Evolutionary conservation across 2,113 vertebrate species (phyloP).

Genomic region (Hyaena hyaena): DNA sequence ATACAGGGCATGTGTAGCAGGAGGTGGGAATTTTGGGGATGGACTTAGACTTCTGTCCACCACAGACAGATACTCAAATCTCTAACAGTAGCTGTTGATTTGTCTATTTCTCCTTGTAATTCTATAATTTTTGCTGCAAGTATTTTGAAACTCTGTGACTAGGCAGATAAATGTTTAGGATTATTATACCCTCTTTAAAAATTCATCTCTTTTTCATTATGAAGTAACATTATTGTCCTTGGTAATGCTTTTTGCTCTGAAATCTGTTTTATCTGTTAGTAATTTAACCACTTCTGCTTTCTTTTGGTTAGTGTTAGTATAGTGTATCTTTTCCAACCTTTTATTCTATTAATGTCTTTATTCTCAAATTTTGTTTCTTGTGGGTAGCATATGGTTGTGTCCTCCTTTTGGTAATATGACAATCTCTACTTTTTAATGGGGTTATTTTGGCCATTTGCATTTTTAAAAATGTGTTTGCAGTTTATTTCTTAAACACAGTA

Average conservation of each 20-base stretch:
- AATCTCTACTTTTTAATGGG: neutral
- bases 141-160: slow-evolving; percentile 5
- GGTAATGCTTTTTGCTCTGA: neutral
- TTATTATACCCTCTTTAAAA: slow-evolving; percentile 19
- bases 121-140: neutral
- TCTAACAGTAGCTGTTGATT: neutral
- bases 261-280: neutral
- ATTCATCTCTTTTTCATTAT: neutral
- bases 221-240: neutral
- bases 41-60: neutral
- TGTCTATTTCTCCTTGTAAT: neutral
- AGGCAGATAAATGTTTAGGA: neutral
- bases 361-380: neutral
- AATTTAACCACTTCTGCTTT: neutral
- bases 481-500: neutral
- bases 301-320: neutral
- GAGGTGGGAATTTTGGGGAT: neutral
- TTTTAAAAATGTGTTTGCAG: neutral
- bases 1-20: neutral
- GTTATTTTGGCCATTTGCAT: neutral
- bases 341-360: slow-evolving; percentile 24
- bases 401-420: neutral
- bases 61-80: neutral
- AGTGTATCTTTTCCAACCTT: neutral
- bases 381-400: neutral